Conservation (phyloP, 2,113 vertebrate species). For the Dasyprocta punctata region DNA sequence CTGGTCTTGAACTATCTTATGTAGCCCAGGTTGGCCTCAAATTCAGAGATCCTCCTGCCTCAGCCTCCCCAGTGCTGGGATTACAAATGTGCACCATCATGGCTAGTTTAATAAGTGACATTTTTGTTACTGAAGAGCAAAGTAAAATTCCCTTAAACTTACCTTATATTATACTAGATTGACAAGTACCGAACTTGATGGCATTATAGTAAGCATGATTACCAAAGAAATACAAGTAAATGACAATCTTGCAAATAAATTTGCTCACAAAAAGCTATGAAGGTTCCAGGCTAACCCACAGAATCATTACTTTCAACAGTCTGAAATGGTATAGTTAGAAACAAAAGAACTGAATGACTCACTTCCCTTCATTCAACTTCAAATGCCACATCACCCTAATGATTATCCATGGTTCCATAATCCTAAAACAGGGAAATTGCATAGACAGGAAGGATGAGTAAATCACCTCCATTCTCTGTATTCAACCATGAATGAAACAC, state of each 20-base stretch:
- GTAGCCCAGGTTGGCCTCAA: too few species aligned
- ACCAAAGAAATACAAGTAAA: not conserved
- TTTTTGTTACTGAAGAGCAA: not conserved
- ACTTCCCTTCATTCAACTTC: not conserved
- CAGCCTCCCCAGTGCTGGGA: too few species aligned
- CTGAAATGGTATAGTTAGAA: not conserved
- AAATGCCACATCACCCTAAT: not conserved
- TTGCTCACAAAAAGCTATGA: not conserved
- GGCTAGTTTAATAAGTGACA: not conserved
- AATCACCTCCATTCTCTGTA: not conserved
- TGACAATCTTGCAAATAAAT: not conserved
- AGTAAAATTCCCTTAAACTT: not conserved
- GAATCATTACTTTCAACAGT: not conserved
- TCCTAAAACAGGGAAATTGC: not conserved
- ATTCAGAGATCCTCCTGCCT: too few species aligned
- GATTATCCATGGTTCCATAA: not conserved
- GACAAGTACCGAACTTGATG: not conserved
- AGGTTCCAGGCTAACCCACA: not conserved
- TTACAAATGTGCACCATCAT: too few species aligned
- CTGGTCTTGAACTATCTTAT: too few species aligned
- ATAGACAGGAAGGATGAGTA: not conserved
- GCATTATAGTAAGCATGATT: not conserved
- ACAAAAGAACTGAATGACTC: not conserved
- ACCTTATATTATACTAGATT: not conserved
- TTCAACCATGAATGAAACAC: not conserved